Conservation (phyloP, 2,113 vertebrate species). For the Macquaria australasica region DNA sequence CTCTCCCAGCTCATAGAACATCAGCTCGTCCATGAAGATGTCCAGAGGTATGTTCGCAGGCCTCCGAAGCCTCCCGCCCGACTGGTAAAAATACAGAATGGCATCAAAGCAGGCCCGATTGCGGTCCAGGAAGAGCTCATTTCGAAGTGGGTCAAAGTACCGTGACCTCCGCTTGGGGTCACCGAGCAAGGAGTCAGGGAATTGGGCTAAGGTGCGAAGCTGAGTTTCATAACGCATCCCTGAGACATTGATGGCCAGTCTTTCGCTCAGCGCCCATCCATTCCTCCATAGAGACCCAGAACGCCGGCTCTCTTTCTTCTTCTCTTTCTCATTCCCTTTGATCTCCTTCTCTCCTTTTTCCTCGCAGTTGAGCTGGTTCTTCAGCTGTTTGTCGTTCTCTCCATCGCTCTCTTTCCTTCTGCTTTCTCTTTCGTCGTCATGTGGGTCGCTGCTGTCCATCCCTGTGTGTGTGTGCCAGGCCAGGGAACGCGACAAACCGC, state of each 20-base stretch:
- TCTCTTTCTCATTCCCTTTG: constrained; percentile 72
- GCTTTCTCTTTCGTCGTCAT: constrained; percentile 55
- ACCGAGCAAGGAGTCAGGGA: constrained; percentile 88
- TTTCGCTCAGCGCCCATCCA: constrained; percentile 79
- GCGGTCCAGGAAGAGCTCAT: constrained; percentile 91
- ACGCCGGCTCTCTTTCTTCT: constrained; percentile 63
- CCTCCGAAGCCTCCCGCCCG: constrained; percentile 90
- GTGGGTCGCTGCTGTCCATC: constrained; percentile 80
- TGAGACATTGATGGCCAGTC: constrained; percentile 88
- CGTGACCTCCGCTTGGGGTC: constrained; percentile 85
- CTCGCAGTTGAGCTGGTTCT: constrained; percentile 76
- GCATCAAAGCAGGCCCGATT: constrained; percentile 91
- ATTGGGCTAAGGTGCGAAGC: constrained; percentile 87
- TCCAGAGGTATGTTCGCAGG: constrained; percentile 92
- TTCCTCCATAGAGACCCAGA: constrained; percentile 73
- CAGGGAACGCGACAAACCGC: constrained; percentile 27
- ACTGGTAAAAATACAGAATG: constrained; percentile 96
- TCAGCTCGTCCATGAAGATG: constrained; percentile 93
- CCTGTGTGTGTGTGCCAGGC: constrained; percentile 32
- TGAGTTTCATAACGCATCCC: constrained; percentile 91
- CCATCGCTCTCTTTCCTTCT: constrained; percentile 47
- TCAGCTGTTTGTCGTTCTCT: constrained; percentile 69
- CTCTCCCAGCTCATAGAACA: constrained; percentile 92
- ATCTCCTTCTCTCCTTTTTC: constrained; percentile 79
- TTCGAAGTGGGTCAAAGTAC: constrained; percentile 89